Evolutionary conservation across 2,113 vertebrate genomes (phyloP), one percentile per base, ranked within the genome.

Genomic region (Bos javanicus): DNA sequence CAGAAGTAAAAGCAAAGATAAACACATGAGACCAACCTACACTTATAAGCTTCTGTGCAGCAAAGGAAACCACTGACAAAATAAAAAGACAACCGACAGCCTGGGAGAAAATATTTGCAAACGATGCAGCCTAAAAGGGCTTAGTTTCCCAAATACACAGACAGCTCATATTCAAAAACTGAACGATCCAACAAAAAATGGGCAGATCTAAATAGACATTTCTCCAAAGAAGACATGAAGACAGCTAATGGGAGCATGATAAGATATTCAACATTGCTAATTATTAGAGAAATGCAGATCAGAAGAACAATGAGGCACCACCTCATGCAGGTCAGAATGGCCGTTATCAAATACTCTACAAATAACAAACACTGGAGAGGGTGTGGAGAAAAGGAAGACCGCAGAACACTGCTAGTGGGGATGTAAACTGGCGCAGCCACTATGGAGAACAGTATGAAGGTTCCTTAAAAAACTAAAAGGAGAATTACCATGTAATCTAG

Each of bases 351-450:
- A 43, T 14, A 76, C 21, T 76, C 39, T 76, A 13, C 39, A 43
- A 43, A 26, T 3, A 76, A 26, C 6, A 43, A 43, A 76, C 7
- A 39, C 71, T 26, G 71, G 39, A 76, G 71, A 14, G 23, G 71
- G 12, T 43, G 39, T 26, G 71, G 71, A 43, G 21, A 7, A 76
- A 43, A 25, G 71, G 23, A 26, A 76, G 26, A 43, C 39, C 1
- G 0, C 12, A 76, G 39, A 0, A 4, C 71, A 7, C 23, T 4
- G 71, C 23, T 76, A 39, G 23, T 76, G 11, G 11, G 21, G 36
- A 14, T 74, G 71, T 26, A 43, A 7, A 14, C 23, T 43, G 39
- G 23, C 7, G 23, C 21, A 74, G 23, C 12, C 71, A 7, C 39
- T 7, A 26, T 43, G 71, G 71, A 43, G 71, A 76, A 26, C 71